Evolutionary conservation across 2,797 vertebrate species (phyloP).

Genomic region (Hippocampus kuda): DNA sequence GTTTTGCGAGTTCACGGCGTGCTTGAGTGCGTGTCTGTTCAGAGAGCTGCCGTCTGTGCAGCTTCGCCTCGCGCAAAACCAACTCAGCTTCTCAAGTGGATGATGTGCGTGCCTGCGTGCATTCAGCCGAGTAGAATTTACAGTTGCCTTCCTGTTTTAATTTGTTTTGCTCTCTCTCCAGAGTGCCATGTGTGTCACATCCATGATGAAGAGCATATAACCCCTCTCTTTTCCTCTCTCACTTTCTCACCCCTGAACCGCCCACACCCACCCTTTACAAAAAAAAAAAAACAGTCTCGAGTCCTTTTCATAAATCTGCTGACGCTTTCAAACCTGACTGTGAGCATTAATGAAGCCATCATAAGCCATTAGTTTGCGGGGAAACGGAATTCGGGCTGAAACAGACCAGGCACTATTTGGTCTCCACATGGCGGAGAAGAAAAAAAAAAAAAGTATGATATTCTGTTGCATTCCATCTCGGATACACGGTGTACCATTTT

Average conservation of each 20-base stretch:
- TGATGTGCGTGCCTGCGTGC: constrained; percentile 10
- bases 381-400: constrained; percentile 18
- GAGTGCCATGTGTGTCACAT: constrained; percentile 37
- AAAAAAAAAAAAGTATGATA: constrained; percentile 32
- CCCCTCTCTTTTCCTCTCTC: constrained; percentile 19
- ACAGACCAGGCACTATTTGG: constrained; percentile 56
- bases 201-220: constrained; percentile 49
- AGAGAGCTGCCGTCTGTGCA: constrained; percentile 39
- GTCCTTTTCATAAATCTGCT: constrained; percentile 60
- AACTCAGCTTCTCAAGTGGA: constrained; percentile 11
- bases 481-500: constrained; percentile 37
- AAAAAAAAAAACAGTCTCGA: constrained; percentile 38
- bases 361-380: constrained; percentile 53
- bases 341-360: constrained; percentile 62
- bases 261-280: neutral
- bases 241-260: neutral
- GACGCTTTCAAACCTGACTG: constrained; percentile 56
- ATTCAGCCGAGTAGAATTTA: constrained; percentile 29
- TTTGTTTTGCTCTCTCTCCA: constrained; percentile 37
- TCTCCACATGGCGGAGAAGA: constrained; percentile 10
- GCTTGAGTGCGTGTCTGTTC: constrained; percentile 5
- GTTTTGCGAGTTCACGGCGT: constrained; percentile 15
- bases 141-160: constrained; percentile 46
- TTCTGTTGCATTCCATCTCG: constrained; percentile 43
- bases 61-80: constrained; percentile 27